These are phyloP conservation scores for Diadophis punctatus DNA, from an alignment of 2,113 vertebrate genomes.

Conservation along the genomic window DNA sequence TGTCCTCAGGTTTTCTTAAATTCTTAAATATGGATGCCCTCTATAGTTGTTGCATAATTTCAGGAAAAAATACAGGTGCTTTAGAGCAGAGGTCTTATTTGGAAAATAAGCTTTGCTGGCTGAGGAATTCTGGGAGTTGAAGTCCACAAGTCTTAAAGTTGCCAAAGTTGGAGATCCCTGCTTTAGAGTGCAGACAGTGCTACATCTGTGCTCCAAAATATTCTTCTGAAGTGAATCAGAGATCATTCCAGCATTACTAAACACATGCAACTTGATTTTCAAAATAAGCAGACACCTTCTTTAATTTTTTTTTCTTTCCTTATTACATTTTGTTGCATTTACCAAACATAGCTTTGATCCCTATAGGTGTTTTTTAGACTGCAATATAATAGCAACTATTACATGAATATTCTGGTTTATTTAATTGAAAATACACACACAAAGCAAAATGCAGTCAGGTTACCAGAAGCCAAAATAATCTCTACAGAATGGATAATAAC, in stretches of 20 bases:
- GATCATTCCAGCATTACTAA: neutral
- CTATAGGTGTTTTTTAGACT: neutral
- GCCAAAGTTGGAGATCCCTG: too few species aligned
- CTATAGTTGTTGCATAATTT: neutral
- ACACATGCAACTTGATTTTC: neutral
- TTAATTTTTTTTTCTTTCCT: neutral
- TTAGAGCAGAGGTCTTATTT: too few species aligned
- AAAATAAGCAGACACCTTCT: neutral
- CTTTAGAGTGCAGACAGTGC: neutral
- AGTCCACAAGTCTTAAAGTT: too few species aligned
- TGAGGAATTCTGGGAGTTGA: too few species aligned
- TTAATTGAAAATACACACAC: neutral
- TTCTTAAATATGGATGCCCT: neutral
- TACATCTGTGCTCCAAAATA: neutral
- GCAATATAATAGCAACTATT: neutral
- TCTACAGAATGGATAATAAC: neutral
- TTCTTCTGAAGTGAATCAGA: neutral
- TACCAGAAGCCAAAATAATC: neutral
- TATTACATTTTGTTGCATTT: neutral
- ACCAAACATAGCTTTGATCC: neutral
- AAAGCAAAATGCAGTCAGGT: neutral
- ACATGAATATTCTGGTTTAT: neutral
- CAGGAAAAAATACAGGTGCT: neutral
- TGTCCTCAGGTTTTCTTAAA: neutral
- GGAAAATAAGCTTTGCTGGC: too few species aligned